These are phyloP conservation scores for Drosophila quinaria DNA, from an alignment of 2,888 invertebrate species.

Conservation along the genomic window DNA sequence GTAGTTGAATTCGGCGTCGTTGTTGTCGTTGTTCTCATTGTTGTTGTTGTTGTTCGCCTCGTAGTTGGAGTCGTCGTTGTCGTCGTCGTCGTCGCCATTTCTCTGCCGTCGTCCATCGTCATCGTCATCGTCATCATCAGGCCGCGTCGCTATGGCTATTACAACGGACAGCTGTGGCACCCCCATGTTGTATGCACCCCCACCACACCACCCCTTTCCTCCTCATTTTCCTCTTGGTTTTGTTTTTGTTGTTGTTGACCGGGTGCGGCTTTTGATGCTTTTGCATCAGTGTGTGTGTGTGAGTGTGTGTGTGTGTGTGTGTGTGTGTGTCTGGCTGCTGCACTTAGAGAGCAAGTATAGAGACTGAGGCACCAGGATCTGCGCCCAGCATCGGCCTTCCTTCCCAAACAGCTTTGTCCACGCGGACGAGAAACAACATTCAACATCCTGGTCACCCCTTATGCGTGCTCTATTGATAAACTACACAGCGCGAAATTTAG, in stretches of 20 bases:
- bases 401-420: conserved; percentile 58
- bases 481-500: conserved; percentile 53
- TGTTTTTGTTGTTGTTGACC: conserved; percentile 58
- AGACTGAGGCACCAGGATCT: conserved; percentile 50
- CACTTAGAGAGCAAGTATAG: conserved; percentile 74
- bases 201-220: conserved; percentile 1
- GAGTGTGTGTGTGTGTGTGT: conserved; percentile 33
- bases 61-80: conserved; percentile 48
- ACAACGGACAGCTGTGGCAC: conserved; percentile 59
- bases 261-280: conserved; percentile 80
- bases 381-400: conserved; percentile 32
- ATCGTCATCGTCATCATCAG: conserved; percentile 45
- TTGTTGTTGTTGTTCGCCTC: conserved; percentile 27
- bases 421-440: conserved; percentile 67
- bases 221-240: conserved; percentile 11
- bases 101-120: conserved; percentile 48
- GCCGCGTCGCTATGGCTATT: conserved; percentile 61
- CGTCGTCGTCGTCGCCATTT: conserved; percentile 55
- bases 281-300: conserved; percentile 54
- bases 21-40: conserved; percentile 31
- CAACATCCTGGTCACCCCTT: conserved; percentile 57
- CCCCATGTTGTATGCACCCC: conserved; percentile 26
- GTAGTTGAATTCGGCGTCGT: conserved; percentile 68
- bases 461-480: conserved; percentile 77
- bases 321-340: conserved; percentile 52